Evolutionary conservation across 1,140 invertebrate genomes (phyloP), one percentile per base, ranked within the genome.

Genomic region (Heliconius nattereri): DNA sequence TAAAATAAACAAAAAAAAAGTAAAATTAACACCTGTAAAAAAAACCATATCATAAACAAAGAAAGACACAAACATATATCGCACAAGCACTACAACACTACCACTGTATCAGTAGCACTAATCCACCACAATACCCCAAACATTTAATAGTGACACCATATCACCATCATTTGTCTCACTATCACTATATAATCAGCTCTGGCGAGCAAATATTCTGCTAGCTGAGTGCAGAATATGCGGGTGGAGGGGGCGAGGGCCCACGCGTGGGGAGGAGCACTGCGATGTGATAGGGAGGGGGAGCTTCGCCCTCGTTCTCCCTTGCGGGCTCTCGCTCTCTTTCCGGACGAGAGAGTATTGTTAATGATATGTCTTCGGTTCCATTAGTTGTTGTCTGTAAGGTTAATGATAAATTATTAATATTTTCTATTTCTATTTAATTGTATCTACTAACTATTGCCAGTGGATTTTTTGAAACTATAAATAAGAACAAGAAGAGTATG

Each of bases 271-370:
- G 95, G 73, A 96, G 92, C 75, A 96, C 95, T 9, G 96, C 96
- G 90, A 96, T 96, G 88, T 96, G 96, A 93, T 96, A 96, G 7
- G 96, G 96, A 11, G 96, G 96, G 23, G 96, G 96, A 2, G 92
- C 90, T 84, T 91, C 90, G 29, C 84, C 54, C 72, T 78, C 74
- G 2, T 73, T 40, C 7, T 74, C 49, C 11, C 73, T 52, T 7
- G 76, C 35, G 70, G 78, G 73, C 57, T 52, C 71, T 40, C 32
- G 73, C 35, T 81, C 35, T 26, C 78, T 75, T 37, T 83, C 76
- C 23, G 83, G 75, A 8, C 83, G 83, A 7, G 75, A 60, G 13
- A 85, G 54, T n/a, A 77, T 76, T 3, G 78, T 82, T 7, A 84
- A 71, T 8, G 83, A 81, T 78, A 84, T 82, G 71, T 82, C 78